These are phyloP conservation scores for Eremobia ochroleuca DNA, from an alignment of 2,888 invertebrate species.

Conservation along the genomic window DNA sequence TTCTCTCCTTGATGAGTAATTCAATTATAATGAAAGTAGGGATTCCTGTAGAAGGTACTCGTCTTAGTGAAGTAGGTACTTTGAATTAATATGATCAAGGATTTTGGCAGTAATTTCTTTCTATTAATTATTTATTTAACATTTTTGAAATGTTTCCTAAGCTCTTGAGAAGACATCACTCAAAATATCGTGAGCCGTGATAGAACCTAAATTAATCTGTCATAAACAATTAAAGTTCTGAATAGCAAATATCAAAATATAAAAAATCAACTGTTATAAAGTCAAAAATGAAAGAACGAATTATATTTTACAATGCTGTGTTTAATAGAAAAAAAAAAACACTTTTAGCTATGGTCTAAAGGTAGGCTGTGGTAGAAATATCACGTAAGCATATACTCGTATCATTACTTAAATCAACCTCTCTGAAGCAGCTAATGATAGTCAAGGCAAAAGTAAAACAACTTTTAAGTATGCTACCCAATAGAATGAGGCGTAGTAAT, in stretches of 20 bases:
- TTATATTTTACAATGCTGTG: not conserved
- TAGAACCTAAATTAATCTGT: not conserved
- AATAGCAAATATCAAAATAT: not conserved
- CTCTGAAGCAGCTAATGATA: too few relatives aligned
- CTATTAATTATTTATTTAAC: not conserved
- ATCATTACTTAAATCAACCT: too few relatives aligned
- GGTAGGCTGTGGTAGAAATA: too few relatives aligned
- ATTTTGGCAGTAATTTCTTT: constrained; percentile 25
- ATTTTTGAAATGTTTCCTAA: not conserved
- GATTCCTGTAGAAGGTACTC: constrained; percentile 12
- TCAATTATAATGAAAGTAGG: constrained; percentile 39
- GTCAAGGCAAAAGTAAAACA: too few relatives aligned
- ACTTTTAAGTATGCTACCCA: not conserved
- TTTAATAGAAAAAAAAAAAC: not conserved
- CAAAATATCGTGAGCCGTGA: not conserved
- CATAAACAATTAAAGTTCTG: not conserved
- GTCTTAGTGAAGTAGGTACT: constrained; percentile 18
- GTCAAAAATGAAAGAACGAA: not conserved
- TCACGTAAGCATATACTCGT: too few relatives aligned
- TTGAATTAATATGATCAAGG: constrained; percentile 17
- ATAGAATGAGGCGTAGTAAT: not conserved
- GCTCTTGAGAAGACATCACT: not conserved
- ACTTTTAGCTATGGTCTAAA: not conserved
- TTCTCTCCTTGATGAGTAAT: constrained; percentile 29
- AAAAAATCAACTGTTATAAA: not conserved